Evolutionary conservation across 2,888 invertebrate species (phyloP).

Genomic region (Tetragonisca angustula): DNA sequence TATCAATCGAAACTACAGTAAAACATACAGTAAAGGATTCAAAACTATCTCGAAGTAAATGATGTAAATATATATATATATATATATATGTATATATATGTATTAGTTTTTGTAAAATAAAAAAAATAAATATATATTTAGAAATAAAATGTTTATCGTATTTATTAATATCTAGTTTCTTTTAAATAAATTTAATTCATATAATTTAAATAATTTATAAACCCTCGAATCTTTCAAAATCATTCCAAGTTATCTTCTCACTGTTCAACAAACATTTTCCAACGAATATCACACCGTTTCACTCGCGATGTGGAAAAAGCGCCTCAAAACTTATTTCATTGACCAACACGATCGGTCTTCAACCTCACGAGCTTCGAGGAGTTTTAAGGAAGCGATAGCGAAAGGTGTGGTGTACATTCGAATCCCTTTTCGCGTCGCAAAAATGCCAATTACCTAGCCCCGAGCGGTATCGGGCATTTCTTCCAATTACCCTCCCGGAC

Average conservation of each 20-base stretch:
- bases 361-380: neutral
- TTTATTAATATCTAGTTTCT: too few relatives aligned
- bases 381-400: neutral
- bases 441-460: slow-evolving; percentile 5
- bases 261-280: neutral
- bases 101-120: too few relatives aligned
- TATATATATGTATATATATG: too few relatives aligned
- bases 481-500: slow-evolving; percentile 21
- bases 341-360: neutral
- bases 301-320: neutral
- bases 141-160: too few relatives aligned
- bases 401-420: neutral
- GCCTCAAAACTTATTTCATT: neutral
- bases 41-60: too few relatives aligned
- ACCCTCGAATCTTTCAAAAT: neutral
- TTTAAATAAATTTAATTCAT: too few relatives aligned
- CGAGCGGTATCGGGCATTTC: slow-evolving; percentile 8
- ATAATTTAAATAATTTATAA: too few relatives aligned
- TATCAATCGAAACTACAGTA: too few relatives aligned
- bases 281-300: neutral
- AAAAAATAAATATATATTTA: too few relatives aligned
- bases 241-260: neutral
- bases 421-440: neutral
- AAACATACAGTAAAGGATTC: too few relatives aligned
- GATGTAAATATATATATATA: too few relatives aligned